Evolutionary conservation across 2,113 vertebrate genomes (phyloP), one percentile per base, ranked within the genome.

Genomic region (Lophochroa leadbeateri): DNA sequence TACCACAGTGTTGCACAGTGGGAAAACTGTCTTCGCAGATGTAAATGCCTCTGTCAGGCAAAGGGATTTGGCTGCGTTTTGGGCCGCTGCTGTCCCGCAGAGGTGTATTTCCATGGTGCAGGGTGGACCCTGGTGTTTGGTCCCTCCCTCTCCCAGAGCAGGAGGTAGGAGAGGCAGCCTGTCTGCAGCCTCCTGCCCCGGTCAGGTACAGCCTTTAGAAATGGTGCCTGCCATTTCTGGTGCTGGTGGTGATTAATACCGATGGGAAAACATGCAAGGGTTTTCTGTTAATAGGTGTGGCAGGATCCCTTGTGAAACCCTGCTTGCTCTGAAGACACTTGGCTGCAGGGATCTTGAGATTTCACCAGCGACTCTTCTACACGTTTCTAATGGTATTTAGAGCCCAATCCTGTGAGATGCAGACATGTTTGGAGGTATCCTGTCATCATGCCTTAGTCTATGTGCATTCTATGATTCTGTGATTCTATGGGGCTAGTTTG

Each of bases 71-170:
- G 37, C 64, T 57, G 16, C 0, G 0, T 55, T 60, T 35, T 0
- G 1, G 19, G 37, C 0, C 1, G 10, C 37, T 31, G n/a, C 35
- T 76, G 31, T 46, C 6, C 0, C 1, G 18, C n/a, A 33, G 21
- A 49, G 28, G 3, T 77, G 23, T 19, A 0, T 60, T 79, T 47
- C 64, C 55, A 3, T 7, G 67, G 41, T 67, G 21, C 55, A 3
- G 24, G 75, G 35, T 71, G 9, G 44, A 52, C 35, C 23, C 44
- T 24, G 2, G 69, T 4, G 12, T 55, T 76, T 27, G 31, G 37
- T 67, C 67, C 31, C 49, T 74, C 27, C 43, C 46, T 67, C 4
- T 83, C 6, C 25, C 28, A 11, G 75, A 53, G 44, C 49, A 1
- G 6, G 65, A 37, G 79, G 19, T 78, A 55, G 72, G 65, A 86